These are phyloP conservation scores for Geotrupes spiniger DNA, from an alignment of 2,888 invertebrate species.

Conservation along the genomic window DNA sequence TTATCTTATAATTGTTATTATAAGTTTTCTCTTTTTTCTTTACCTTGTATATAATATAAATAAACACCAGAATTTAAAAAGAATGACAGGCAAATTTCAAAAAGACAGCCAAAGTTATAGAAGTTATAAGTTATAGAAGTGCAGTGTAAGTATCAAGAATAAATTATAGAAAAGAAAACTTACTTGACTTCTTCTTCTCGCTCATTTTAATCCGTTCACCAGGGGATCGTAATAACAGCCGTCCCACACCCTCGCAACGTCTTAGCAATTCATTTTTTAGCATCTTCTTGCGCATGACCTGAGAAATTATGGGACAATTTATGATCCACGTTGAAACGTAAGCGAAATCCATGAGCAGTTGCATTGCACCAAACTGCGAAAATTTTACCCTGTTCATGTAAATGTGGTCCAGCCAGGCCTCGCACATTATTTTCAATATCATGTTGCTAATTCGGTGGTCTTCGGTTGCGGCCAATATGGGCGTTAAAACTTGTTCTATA, in stretches of 20 bases:
- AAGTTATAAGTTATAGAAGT: background rate
- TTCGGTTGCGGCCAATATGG: conserved; percentile 73
- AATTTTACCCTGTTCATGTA: conserved; percentile 80
- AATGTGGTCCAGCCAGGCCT: conserved; percentile 85
- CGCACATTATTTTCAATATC: conserved; percentile 78
- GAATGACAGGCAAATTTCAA: background rate
- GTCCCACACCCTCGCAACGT: conserved; percentile 83
- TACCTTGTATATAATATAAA: too few species aligned
- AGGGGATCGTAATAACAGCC: conserved; percentile 73
- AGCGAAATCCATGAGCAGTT: conserved; percentile 78
- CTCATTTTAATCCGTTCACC: conserved; percentile 80
- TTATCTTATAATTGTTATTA: too few species aligned
- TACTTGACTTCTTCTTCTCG: conserved; percentile 36
- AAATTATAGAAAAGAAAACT: background rate
- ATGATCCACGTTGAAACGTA: conserved; percentile 75
- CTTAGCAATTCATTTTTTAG: conserved; percentile 63
- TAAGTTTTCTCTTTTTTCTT: too few species aligned
- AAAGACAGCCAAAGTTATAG: background rate
- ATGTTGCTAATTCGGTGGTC: conserved; percentile 73
- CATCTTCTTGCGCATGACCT: conserved; percentile 57
- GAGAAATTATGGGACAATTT: conserved; percentile 57
- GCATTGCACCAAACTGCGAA: conserved; percentile 74
- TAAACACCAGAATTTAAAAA: too few species aligned
- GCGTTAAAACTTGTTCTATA: conserved; percentile 71
- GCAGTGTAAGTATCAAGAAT: too few species aligned